A percentile compares a stretch with the other conserved stretches of the same genome.
These are phyloP conservation scores for Diplolepis rosae DNA, from an alignment of 2,888 invertebrate species.

Conservation along the genomic window DNA sequence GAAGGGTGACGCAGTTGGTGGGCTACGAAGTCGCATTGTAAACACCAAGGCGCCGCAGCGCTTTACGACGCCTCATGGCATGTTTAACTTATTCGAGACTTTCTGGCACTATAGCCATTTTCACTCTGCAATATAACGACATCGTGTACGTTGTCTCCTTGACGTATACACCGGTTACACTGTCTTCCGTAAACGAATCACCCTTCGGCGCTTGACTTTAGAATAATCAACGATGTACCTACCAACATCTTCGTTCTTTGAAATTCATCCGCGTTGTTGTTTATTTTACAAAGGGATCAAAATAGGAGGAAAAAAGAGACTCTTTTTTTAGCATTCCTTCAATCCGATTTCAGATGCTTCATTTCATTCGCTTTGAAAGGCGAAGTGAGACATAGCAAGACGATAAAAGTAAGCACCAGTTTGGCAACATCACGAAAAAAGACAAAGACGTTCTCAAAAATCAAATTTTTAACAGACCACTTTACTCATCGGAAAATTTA, in stretches of 20 bases:
- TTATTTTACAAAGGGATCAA: constrained; percentile 10
- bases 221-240: constrained; percentile 26
- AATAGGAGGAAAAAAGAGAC: not conserved
- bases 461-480: too few relatives aligned
- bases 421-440: too few relatives aligned
- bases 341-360: not conserved
- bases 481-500: too few relatives aligned
- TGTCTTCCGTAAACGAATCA: constrained; percentile 53
- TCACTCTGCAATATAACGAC: constrained; percentile 54
- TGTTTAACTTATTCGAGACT: constrained; percentile 68
- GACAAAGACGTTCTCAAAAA: too few relatives aligned
- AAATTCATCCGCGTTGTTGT: constrained; percentile 20
- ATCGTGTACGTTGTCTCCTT: constrained; percentile 38
- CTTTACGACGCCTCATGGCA: constrained; percentile 72
- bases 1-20: constrained; percentile 40
- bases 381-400: too few relatives aligned
- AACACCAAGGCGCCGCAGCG: constrained; percentile 77
- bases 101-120: constrained; percentile 61
- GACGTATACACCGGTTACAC: constrained; percentile 42
- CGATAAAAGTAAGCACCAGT: too few relatives aligned
- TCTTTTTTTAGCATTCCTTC: not conserved
- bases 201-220: constrained; percentile 26
- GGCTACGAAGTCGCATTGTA: constrained; percentile 69
- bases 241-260: constrained; percentile 9
- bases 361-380: too few relatives aligned